These are phyloP conservation scores for Oenanthe oenanthe DNA, from an alignment of 2,113 vertebrate genomes.

Conservation along the genomic window DNA sequence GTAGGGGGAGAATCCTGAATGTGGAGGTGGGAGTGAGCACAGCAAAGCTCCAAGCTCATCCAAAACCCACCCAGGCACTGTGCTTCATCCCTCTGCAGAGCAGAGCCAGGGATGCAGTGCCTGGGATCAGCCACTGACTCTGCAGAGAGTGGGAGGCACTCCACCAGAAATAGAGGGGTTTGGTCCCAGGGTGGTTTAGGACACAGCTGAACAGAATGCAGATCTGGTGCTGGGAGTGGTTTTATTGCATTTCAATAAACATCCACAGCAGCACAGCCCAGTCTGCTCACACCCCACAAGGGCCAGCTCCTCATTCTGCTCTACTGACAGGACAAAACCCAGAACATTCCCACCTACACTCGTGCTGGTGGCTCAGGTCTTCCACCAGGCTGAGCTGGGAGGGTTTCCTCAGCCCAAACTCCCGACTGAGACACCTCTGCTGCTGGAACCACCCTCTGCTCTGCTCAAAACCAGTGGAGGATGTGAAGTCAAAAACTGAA, in stretches of 20 bases:
- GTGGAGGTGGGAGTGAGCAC: not conserved
- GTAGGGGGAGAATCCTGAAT: not conserved
- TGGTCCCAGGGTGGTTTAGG: too few species aligned
- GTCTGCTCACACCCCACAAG: accelerated
- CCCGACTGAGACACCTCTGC: not conserved
- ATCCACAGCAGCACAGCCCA: not conserved
- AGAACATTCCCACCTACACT: accelerated
- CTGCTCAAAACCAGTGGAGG: accelerated
- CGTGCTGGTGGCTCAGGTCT: accelerated
- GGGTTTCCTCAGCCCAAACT: not conserved
- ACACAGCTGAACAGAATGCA: not conserved
- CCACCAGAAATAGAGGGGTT: too few species aligned
- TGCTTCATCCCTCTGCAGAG: not conserved
- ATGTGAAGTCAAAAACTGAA: not conserved
- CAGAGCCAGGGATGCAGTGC: not conserved
- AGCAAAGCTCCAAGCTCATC: not conserved
- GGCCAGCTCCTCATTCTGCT: not conserved
- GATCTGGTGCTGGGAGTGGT: not conserved
- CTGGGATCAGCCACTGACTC: too few species aligned
- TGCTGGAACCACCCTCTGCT: not conserved
- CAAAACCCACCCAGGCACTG: not conserved
- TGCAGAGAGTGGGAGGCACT: accelerated
- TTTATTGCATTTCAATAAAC: not conserved
- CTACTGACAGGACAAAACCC: not conserved
- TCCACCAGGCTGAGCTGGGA: not conserved